These are phyloP conservation scores for Halichoeres trimaculatus DNA, from an alignment of 2,113 vertebrate genomes.

Conservation along the genomic window DNA sequence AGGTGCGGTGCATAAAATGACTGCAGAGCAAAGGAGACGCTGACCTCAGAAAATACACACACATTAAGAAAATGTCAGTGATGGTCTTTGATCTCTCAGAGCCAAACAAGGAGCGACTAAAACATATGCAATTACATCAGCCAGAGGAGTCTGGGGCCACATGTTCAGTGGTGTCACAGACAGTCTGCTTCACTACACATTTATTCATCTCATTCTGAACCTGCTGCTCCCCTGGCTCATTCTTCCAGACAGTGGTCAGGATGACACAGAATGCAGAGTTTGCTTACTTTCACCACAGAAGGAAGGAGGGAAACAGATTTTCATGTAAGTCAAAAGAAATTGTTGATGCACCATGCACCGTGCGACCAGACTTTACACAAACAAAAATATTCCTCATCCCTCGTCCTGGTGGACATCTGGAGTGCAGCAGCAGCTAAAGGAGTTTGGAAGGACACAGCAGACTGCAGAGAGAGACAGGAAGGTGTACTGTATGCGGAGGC, in stretches of 20 bases:
- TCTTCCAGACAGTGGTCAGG: slow-evolving; percentile 27
- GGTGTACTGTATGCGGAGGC: slow-evolving; percentile 41
- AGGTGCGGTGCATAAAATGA: slow-evolving; percentile 49
- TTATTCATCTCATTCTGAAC: slow-evolving; percentile 55
- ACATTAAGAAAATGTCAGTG: slow-evolving; percentile 56
- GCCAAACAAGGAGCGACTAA: slow-evolving; percentile 58
- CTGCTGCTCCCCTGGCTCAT: slow-evolving; percentile 28
- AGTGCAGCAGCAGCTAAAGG: slow-evolving; percentile 46
- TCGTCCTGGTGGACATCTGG: slow-evolving; percentile 58
- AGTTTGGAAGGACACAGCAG: slow-evolving; percentile 66
- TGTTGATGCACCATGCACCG: background rate
- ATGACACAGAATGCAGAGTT: slow-evolving; percentile 2
- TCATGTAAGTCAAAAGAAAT: background rate
- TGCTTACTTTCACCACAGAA: slow-evolving; percentile 16
- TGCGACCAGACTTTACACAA: background rate
- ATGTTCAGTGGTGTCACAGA: slow-evolving; percentile 42
- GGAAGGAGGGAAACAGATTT: slow-evolving; percentile 11
- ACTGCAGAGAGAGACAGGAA: slow-evolving; percentile 43
- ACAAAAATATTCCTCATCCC: background rate
- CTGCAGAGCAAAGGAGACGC: slow-evolving; percentile 34
- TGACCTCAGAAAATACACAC: slow-evolving; percentile 58
- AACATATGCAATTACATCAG: slow-evolving; percentile 62
- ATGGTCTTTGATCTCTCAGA: slow-evolving; percentile 58
- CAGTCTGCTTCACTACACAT: slow-evolving; percentile 26
- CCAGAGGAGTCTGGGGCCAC: slow-evolving; percentile 35